Conservation (phyloP, 2,113 vertebrate genomes). For the Mesocricetus auratus region DNA sequence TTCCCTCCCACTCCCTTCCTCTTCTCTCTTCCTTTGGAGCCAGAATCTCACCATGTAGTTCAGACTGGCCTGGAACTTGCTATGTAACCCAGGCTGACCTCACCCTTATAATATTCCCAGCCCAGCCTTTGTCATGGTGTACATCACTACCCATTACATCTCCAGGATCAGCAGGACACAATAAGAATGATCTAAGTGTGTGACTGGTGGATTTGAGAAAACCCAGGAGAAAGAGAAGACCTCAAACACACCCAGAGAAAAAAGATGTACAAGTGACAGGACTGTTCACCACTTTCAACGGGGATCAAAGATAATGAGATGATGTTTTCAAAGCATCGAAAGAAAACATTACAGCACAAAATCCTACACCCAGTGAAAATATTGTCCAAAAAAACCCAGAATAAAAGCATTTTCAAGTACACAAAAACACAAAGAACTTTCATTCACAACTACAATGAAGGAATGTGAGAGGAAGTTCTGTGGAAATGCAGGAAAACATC, state of each 20-base stretch:
- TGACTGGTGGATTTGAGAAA: neutral
- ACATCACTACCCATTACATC: too few relatives aligned
- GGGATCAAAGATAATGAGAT: neutral
- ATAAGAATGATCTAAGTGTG: neutral
- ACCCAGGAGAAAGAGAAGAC: neutral
- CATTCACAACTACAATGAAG: neutral
- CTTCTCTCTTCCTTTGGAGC: neutral
- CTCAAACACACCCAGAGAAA: neutral
- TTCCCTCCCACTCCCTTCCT: fast-evolving
- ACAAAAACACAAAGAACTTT: neutral
- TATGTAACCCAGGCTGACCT: neutral
- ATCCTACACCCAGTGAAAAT: neutral
- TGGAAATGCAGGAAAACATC: neutral
- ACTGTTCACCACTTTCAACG: neutral
- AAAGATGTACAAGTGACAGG: neutral
- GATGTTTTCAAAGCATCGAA: neutral
- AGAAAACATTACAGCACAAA: neutral
- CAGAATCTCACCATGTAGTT: neutral
- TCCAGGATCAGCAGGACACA: neutral
- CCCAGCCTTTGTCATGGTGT: neutral
- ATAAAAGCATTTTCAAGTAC: neutral
- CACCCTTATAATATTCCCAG: neutral
- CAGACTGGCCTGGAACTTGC: too few relatives aligned
- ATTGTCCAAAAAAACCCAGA: neutral
- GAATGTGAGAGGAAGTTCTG: neutral